Evolutionary conservation across 2,888 invertebrate genomes (phyloP).

Genomic region (Tigriopus californicus): DNA sequence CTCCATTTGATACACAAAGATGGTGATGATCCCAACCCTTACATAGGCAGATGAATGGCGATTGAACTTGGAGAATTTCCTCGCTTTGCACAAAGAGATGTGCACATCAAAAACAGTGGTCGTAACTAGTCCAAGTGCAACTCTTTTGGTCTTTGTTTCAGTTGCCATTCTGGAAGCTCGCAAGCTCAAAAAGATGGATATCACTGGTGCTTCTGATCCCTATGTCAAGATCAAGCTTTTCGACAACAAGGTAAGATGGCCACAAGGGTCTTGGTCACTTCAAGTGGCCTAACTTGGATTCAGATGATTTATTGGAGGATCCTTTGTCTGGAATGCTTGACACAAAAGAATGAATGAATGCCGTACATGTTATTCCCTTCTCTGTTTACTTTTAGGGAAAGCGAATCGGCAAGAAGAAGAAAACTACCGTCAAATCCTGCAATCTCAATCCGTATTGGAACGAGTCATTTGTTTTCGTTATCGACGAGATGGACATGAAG

Average conservation of each 20-base stretch:
- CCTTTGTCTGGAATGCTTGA: background rate
- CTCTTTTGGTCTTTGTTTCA: background rate
- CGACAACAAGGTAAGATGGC: constrained; percentile 6
- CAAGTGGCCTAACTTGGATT: background rate
- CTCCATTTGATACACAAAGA: too few relatives aligned
- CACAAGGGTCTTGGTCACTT: background rate
- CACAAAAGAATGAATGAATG: background rate
- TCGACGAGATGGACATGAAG: constrained; percentile 16
- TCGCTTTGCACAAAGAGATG: background rate
- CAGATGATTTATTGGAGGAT: background rate
- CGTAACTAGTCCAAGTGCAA: too few relatives aligned
- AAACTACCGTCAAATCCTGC: constrained; percentile 14
- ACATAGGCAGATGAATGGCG: too few relatives aligned
- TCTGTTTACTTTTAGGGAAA: background rate
- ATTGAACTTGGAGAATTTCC: background rate
- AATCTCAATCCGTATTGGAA: constrained; percentile 16
- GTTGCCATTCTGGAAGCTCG: constrained; percentile 15
- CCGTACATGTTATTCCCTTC: background rate
- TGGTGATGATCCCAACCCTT: too few relatives aligned
- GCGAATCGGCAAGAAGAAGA: constrained; percentile 15
- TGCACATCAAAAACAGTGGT: too few relatives aligned
- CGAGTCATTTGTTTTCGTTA: constrained; percentile 14
- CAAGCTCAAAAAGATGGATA: constrained; percentile 15
- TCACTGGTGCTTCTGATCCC: constrained; percentile 16
- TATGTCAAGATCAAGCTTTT: constrained; percentile 14